Percentiles rank a stretch among this genome's conserved stretches.
These are phyloP conservation scores for Lasioglossum morio DNA, from an alignment of 2,888 invertebrate genomes.

Conservation along the genomic window DNA sequence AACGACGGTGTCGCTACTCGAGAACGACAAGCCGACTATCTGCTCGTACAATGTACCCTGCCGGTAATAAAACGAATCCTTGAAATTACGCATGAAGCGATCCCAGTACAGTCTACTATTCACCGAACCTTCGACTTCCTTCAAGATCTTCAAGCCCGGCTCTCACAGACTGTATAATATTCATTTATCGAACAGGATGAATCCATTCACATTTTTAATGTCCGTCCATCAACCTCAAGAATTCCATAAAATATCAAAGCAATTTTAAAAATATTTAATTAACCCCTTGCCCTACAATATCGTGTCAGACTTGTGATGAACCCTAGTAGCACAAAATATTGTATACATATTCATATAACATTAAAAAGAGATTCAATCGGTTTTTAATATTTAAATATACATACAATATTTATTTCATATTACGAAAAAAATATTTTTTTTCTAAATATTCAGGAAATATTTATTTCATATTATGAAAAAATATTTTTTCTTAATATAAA, in stretches of 20 bases:
- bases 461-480: too few relatives aligned
- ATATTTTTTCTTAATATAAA: too few relatives aligned
- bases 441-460: too few relatives aligned
- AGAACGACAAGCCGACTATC: constrained; percentile 58
- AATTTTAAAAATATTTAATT: background rate
- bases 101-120: background rate
- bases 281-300: background rate
- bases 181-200: background rate
- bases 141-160: background rate
- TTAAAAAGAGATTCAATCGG: too few relatives aligned
- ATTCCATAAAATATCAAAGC: background rate
- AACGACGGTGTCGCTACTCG: constrained; percentile 62
- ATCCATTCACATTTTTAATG: background rate
- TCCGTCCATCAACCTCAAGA: background rate
- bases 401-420: too few relatives aligned
- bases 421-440: too few relatives aligned
- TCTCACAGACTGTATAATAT: background rate
- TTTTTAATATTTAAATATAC: too few relatives aligned
- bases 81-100: constrained; percentile 51
- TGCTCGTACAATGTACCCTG: constrained; percentile 47
- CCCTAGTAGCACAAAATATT: too few relatives aligned
- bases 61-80: constrained; percentile 62
- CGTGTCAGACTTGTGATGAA: too few relatives aligned
- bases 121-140: background rate
- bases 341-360: too few relatives aligned